A percentile compares a stretch with the other conserved stretches of the same genome.
phyloP scores from a whole-genome alignment of 2,888 invertebrate genomes.

The Eupithecia dodoneata region DNA sequence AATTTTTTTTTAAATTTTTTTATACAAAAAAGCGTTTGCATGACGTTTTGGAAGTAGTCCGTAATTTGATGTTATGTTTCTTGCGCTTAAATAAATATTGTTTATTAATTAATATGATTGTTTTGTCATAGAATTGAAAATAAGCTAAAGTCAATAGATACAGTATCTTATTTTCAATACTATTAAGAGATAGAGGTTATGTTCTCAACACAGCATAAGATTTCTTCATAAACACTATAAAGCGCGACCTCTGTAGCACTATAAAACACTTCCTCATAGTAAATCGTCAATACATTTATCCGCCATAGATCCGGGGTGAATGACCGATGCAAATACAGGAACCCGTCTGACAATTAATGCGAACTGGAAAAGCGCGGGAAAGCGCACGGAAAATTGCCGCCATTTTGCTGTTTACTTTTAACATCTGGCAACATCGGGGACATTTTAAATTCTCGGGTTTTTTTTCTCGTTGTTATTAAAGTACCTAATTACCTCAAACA shows the following conservation, averaged over 20 bases:
- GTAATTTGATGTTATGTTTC: no score
- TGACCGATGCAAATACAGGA: slow-evolving; percentile 68
- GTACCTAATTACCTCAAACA: not conserved
- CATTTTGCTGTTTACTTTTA: slow-evolving; percentile 1
- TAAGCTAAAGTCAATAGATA: not conserved
- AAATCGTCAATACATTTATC: slow-evolving; percentile 34
- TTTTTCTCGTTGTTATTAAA: not conserved
- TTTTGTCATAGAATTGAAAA: not conserved
- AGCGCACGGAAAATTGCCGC: slow-evolving; percentile 6
- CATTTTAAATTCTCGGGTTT: not conserved
- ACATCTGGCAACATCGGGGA: not conserved
- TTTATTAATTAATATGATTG: not conserved
- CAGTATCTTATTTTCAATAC: not conserved
- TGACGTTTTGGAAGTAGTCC: not conserved
- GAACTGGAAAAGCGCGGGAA: slow-evolving; percentile 47
- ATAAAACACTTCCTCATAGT: slow-evolving; percentile 32
- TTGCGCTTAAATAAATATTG: not conserved
- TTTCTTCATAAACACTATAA: slow-evolving; percentile 4
- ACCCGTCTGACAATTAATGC: slow-evolving; percentile 63
- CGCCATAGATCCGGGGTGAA: slow-evolving; percentile 57
- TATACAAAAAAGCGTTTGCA: not conserved
- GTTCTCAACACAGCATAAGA: not conserved
- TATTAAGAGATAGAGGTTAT: not conserved
- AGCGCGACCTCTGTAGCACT: not conserved
- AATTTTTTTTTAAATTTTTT: not conserved